Percentiles rank a stretch among this genome's conserved stretches.
Conservation (phyloP, 1,140 invertebrate genomes). For the Tenebrio molitor region DNA sequence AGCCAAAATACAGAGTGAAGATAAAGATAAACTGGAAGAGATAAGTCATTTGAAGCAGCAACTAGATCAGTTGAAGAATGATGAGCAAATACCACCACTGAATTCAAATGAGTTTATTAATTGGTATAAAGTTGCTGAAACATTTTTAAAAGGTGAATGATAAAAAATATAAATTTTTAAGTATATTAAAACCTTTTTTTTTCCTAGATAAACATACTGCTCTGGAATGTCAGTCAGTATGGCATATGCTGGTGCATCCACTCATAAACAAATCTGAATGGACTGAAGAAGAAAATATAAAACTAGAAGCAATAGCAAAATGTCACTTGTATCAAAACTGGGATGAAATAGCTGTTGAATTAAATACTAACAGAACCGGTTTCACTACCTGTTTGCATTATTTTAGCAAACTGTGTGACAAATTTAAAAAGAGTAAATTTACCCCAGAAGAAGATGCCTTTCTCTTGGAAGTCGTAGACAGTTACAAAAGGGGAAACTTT, state of each 20-base stretch:
- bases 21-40: slow-evolving; percentile 15
- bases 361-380: slow-evolving; percentile 72
- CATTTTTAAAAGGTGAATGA: slow-evolving; percentile 53
- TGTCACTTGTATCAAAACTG: slow-evolving; percentile 73
- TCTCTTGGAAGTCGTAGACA: slow-evolving; percentile 70
- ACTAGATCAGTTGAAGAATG: slow-evolving; percentile 42
- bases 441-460: slow-evolving; percentile 72
- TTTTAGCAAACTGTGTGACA: slow-evolving; percentile 68
- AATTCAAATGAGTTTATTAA: slow-evolving; percentile 53
- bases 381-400: slow-evolving; percentile 79
- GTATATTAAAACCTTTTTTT: too few relatives aligned
- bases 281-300: slow-evolving; percentile 71
- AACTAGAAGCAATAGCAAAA: slow-evolving; percentile 67
- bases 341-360: slow-evolving; percentile 72
- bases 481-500: slow-evolving; percentile 71
- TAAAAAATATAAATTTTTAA: too few relatives aligned
- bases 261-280: slow-evolving; percentile 74
- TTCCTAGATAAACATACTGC: slow-evolving; percentile 67
- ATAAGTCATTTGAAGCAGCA: slow-evolving; percentile 41
- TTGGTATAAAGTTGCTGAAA: slow-evolving; percentile 55
- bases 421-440: slow-evolving; percentile 68
- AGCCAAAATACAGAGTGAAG: not conserved
- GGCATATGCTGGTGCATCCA: slow-evolving; percentile 78
- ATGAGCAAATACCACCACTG: slow-evolving; percentile 42
- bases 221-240: slow-evolving; percentile 73